phyloP scores from a whole-genome alignment of 2,113 vertebrate genomes.

The Rhea americana region DNA sequence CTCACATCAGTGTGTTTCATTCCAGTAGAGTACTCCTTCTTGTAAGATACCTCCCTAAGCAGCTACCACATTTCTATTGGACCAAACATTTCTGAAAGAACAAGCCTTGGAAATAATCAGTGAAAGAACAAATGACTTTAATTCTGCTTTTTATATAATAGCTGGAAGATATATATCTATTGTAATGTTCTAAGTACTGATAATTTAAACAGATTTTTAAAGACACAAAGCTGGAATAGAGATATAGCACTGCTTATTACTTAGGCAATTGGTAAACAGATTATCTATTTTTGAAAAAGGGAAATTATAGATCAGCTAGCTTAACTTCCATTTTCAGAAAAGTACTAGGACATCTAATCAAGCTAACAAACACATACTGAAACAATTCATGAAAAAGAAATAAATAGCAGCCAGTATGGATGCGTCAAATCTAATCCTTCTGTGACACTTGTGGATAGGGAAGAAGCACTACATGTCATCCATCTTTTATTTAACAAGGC shows the following conservation, averaged over 20 bases:
- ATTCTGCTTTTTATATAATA: background rate
- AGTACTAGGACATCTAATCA: background rate
- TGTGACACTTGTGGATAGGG: slow-evolving; percentile 20
- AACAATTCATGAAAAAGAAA: slow-evolving; percentile 33
- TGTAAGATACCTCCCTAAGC: background rate
- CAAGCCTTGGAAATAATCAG: background rate
- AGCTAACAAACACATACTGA: slow-evolving; percentile 28
- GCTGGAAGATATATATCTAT: background rate
- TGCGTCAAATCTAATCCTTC: slow-evolving; percentile 49
- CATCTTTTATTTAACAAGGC: background rate
- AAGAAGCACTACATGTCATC: slow-evolving; percentile 5
- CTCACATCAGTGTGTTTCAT: background rate
- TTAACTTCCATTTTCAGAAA: slow-evolving; percentile 23
- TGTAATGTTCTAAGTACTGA: background rate
- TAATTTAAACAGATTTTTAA: background rate
- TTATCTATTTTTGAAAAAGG: background rate
- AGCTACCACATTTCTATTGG: background rate
- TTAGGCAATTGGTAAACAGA: background rate
- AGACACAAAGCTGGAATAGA: background rate
- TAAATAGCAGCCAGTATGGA: background rate
- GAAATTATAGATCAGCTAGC: background rate
- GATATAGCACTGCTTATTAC: background rate
- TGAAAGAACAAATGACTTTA: background rate
- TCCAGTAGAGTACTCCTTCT: background rate
- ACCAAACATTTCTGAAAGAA: background rate